Evolutionary conservation across 2,888 invertebrate species (phyloP), one percentile per base, ranked within the genome.

Genomic region (Eretmocerus hayati): DNA sequence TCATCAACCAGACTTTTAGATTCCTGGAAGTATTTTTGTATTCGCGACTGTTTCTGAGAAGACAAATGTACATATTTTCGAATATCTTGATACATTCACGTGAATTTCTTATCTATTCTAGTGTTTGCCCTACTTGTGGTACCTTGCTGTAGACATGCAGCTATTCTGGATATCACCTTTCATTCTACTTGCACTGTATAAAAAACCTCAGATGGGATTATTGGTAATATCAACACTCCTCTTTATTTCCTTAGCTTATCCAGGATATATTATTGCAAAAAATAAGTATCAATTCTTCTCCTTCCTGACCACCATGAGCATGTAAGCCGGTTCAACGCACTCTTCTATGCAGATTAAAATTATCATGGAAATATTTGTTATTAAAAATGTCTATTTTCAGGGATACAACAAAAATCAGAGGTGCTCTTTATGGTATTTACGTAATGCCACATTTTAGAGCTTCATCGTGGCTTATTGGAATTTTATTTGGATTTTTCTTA

Each of bases 111-210:
- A 42, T 46, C 35, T n/a, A n/a, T n/a, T n/a, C 59, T 49, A 66
- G 73, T 81, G 80, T 59, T 60, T 80, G 23, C 69, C 71, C 22
- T 79, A 78, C 56, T 73, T 77, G 0, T 81, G 81, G 80, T 80
- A 79, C 57, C 62, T 81, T 33, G 74, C 78, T 4, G 76, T 79
- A 11, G 80, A 81, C 56, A 79, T 77, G 57, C 80, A 81, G 59
- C 60, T 80, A 32, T 80, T 75, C 58, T 67, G 77, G 57, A 50
- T 80, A 13, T 76, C 80, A 2, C 80, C 80, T 2, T 54, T 80
- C 2, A 65, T 80, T 47, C 66, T 80, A 4, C 73, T 75, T 47
- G 73, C 77, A 1, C 57, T 79, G 20, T 73, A 72, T 59, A 70
- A 66, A 48, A 68, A 65, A 59, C 71, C 69, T 5, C 65, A 60